Conservation (phyloP, 2,888 invertebrate genomes). For the Spisula subtruncata region DNA sequence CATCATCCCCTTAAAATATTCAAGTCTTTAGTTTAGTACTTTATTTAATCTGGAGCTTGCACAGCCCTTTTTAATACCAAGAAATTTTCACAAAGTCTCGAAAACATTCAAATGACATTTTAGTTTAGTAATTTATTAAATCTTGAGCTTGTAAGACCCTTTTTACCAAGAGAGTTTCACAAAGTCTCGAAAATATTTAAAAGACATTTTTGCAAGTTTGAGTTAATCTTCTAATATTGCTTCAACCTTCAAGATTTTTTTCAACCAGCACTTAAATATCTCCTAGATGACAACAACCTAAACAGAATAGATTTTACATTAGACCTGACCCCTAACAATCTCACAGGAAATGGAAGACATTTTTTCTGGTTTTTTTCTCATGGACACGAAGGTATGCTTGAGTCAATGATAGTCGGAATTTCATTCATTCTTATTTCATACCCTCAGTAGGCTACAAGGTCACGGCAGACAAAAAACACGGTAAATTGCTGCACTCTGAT, state of each 20-base stretch:
- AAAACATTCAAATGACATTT: no score
- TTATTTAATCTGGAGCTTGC: no score
- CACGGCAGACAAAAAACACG: not conserved
- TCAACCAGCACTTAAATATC: conserved; percentile 6
- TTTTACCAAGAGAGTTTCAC: not conserved
- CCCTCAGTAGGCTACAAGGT: conserved; percentile 41
- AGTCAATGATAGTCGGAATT: conserved; percentile 64
- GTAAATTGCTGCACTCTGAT: not conserved
- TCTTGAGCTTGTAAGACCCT: not conserved
- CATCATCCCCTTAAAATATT: not conserved
- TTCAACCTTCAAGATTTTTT: not conserved
- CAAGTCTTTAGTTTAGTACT: not conserved
- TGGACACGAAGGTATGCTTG: conserved; percentile 63
- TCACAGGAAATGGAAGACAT: conserved; percentile 41
- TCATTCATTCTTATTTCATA: conserved; percentile 59
- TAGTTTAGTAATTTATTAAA: no score
- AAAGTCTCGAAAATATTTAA: not conserved
- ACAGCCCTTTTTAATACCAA: no score
- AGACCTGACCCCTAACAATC: conserved; percentile 8
- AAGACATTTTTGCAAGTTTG: conserved; percentile 9
- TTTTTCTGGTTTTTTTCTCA: conserved; percentile 47
- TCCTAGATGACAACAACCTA: conserved; percentile 12
- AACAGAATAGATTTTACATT: conserved; percentile 14
- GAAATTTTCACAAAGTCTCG: not conserved
- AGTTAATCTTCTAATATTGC: not conserved